Conservation (phyloP, 2,797 vertebrate species). For the Enteromius thamalakanensis region DNA sequence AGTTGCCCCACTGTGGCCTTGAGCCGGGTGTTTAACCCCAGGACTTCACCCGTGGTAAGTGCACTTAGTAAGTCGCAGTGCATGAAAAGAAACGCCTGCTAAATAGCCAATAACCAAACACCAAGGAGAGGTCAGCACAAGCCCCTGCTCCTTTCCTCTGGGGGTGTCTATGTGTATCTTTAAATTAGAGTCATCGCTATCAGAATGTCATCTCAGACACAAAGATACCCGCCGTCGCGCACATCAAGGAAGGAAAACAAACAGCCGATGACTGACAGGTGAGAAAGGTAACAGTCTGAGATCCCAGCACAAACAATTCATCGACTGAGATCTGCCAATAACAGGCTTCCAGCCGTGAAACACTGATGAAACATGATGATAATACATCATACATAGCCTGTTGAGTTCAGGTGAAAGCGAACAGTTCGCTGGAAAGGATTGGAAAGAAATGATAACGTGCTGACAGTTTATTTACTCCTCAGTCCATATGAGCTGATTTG, state of each 20-base stretch:
- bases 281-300: constrained; percentile 30
- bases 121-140: constrained; percentile 44
- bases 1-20: constrained; percentile 1
- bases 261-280: constrained; percentile 49
- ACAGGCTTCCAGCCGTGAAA: not conserved
- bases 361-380: not conserved
- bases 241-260: constrained; percentile 45
- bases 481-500: too few species aligned
- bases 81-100: constrained; percentile 10
- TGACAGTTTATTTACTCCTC: not conserved
- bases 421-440: not conserved
- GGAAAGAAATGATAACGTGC: not conserved
- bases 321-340: constrained; percentile 10
- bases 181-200: constrained; percentile 70
- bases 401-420: not conserved
- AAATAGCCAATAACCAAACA: constrained; percentile 38
- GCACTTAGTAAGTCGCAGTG: not conserved
- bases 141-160: constrained; percentile 47
- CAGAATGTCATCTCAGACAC: constrained; percentile 72
- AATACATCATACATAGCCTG: not conserved
- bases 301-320: constrained; percentile 13
- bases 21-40: constrained; percentile 2
- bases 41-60: constrained; percentile 1
- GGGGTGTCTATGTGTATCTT: constrained; percentile 73
- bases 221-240: constrained; percentile 67